These are phyloP conservation scores for Caenorhabditis zanzibari DNA, from an alignment of 2,888 invertebrate genomes.

Conservation along the genomic window DNA sequence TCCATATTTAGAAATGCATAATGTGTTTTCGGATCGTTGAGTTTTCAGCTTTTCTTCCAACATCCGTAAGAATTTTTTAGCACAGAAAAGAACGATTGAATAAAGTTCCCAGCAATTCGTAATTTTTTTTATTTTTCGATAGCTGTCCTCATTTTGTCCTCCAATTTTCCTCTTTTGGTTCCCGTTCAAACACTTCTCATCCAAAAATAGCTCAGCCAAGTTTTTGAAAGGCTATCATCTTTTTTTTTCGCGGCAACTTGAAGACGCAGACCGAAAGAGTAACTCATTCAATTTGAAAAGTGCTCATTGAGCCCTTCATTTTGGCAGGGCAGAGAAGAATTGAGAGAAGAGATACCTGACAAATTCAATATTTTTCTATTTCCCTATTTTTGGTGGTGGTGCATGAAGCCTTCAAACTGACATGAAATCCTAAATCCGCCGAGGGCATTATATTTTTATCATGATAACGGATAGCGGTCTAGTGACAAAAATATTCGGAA, in stretches of 20 bases:
- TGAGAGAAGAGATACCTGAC: constrained; percentile 33
- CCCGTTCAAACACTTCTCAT: neutral
- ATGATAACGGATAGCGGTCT: neutral
- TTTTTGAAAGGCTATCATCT: constrained; percentile 18
- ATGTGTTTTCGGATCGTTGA: constrained; percentile 32
- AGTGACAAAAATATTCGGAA: neutral
- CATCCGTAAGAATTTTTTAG: constrained; percentile 12
- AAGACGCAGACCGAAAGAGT: constrained; percentile 27
- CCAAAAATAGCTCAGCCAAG: constrained; percentile 4
- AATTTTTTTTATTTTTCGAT: no score
- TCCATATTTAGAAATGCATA: constrained; percentile 39
- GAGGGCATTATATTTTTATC: neutral
- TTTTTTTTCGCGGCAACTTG: neutral
- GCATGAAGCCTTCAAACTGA: constrained; percentile 18
- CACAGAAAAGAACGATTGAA: constrained; percentile 12
- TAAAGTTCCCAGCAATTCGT: constrained; percentile 1
- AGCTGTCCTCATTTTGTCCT: neutral
- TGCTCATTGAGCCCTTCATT: constrained; percentile 54
- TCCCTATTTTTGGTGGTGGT: constrained; percentile 9
- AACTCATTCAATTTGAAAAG: constrained; percentile 51
- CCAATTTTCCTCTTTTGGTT: neutral
- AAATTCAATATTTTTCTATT: constrained; percentile 25
- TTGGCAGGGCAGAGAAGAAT: neutral
- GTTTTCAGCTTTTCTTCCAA: neutral
- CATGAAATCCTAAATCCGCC: neutral